A percentile compares a stretch with the other conserved stretches of the same genome.
phyloP scores from a whole-genome alignment of 2,797 vertebrate genomes.

The Leptodactylus fallax region DNA sequence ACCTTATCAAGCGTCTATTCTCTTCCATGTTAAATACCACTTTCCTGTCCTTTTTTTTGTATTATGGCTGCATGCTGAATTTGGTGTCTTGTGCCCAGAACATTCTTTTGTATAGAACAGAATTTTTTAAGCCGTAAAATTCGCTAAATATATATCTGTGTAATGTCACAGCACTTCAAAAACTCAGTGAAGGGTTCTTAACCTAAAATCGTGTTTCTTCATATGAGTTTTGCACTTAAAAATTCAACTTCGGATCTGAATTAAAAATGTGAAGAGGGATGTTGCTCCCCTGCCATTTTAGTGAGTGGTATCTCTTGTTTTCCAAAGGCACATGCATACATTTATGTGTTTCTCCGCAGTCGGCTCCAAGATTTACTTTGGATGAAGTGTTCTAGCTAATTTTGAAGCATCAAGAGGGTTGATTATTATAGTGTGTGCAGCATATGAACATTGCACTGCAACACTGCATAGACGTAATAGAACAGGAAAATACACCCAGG shows the following conservation, averaged over 20 bases:
- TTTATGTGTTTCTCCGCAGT: constrained; percentile 57
- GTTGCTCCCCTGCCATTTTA: constrained; percentile 59
- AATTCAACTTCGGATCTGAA: constrained; percentile 61
- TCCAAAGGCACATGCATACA: constrained; percentile 60
- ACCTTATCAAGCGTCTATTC: constrained; percentile 13
- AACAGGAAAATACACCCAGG: constrained; percentile 46
- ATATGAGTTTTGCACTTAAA: constrained; percentile 59
- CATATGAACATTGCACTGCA: constrained; percentile 34
- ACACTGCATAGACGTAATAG: constrained; percentile 44
- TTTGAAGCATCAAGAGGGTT: constrained; percentile 58
- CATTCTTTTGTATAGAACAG: constrained; percentile 16
- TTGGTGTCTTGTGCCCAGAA: not conserved
- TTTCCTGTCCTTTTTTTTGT: too few species aligned
- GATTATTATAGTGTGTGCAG: constrained; percentile 54
- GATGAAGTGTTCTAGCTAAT: constrained; percentile 62
- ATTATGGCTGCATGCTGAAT: constrained; percentile 34
- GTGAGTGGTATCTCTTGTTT: constrained; percentile 64
- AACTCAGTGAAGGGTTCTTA: constrained; percentile 62
- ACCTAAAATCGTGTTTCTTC: constrained; percentile 61
- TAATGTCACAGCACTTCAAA: constrained; percentile 55
- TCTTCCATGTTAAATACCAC: not conserved
- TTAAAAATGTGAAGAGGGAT: constrained; percentile 63
- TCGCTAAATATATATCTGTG: constrained; percentile 47
- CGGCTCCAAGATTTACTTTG: constrained; percentile 60
- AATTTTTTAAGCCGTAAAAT: not conserved